Evolutionary conservation across 2,113 vertebrate species (phyloP), one percentile per base, ranked within the genome.

Genomic region (Trogon melanurus): DNA sequence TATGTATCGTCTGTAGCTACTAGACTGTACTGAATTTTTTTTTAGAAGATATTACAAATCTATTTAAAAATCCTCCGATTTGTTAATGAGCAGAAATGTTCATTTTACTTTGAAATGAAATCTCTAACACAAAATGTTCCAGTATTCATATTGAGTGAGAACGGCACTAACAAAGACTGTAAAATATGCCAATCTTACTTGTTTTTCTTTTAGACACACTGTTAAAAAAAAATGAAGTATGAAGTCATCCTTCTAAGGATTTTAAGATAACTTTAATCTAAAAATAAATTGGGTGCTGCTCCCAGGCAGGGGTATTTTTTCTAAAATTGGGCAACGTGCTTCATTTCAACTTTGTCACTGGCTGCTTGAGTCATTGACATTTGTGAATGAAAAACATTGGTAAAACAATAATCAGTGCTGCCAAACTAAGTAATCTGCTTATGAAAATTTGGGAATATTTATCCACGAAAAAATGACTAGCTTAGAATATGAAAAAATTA

Each of bases 51-150:
- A 85, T 74, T 91, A 82, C 29, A 58, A 7, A 83, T 54, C 57
- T 91, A 64, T 67, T 60, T 25, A 47, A 85, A 91, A 83, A 65
- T 57, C 11, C 22, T 74, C n/a, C 36, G 61, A 50, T 78, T 92
- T 67, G 56, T 57, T 81, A 89, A 82, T 79, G 21, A 82, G 32
- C 41, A 82, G 32, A 88, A 91, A 88, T 23, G 26, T 65, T 89
- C 30, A 32, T 78, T 82, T 62, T 85, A 87, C 30, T 87, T 80
- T 88, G 85, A 94, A 94, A 76, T 20, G 58, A 62, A 95, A 82
- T 18, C 14, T 75, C 38, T 71, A 95, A 89, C 47, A 82, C 57
- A 82, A 87, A 89, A 75, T 50, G 25, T 88, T 91, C 50, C 87
- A 79, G 16, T 48, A 69, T 74, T 91, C 56, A 44, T 54, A 66